phyloP scores from a whole-genome alignment of 2,113 vertebrate species.

The Sciurus niger region DNA sequence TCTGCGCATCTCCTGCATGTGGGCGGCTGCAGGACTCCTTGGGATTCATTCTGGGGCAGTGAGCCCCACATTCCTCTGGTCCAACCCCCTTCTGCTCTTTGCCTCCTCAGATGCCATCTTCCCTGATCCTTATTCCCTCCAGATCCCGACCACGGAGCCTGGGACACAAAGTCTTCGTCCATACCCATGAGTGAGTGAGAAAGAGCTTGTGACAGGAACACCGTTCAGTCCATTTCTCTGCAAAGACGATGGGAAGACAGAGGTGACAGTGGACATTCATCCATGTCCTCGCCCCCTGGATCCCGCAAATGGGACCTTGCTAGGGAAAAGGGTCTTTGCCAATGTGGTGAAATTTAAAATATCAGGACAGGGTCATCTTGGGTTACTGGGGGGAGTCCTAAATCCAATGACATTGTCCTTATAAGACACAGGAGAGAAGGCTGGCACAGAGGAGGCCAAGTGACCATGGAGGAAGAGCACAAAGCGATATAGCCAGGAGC shows the following conservation, averaged over 20 bases:
- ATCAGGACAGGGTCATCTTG: too few species aligned
- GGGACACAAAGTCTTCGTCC: not conserved
- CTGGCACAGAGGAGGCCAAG: fast-evolving
- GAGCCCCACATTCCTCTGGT: not conserved
- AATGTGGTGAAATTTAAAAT: not conserved
- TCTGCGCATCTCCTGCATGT: too few species aligned
- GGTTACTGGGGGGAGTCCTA: not conserved
- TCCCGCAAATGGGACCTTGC: not conserved
- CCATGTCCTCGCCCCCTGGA: not conserved
- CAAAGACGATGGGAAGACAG: not conserved
- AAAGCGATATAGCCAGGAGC: not conserved
- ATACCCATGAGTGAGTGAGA: too few species aligned
- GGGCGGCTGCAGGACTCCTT: not conserved
- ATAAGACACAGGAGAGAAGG: not conserved
- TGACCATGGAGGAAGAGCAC: too few species aligned
- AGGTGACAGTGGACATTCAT: fast-evolving
- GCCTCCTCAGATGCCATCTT: not conserved
- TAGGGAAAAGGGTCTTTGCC: not conserved
- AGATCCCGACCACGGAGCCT: not conserved
- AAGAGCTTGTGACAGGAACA: fast-evolving
- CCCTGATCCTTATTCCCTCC: not conserved
- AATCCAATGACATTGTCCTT: not conserved
- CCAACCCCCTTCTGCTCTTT: fast-evolving
- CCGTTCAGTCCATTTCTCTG: too few species aligned
- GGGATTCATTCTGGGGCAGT: not conserved